Evolutionary conservation across 1,140 invertebrate species (phyloP), one percentile per base, ranked within the genome.

Genomic region (Diprion similis): DNA sequence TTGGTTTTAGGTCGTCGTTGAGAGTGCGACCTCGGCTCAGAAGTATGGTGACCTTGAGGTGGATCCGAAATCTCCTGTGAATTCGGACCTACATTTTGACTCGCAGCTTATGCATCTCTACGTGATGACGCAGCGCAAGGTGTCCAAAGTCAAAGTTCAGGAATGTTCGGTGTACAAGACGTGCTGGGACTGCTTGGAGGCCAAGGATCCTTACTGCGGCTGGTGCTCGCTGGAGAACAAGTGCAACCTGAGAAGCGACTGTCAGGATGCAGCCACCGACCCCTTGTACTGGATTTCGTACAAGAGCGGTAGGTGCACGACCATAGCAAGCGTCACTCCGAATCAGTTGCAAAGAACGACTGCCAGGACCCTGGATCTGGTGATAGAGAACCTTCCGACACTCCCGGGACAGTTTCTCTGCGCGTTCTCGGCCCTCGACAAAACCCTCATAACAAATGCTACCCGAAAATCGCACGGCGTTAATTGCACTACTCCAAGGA

Each of bases 141-240:
- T 95, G 86, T 95, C 95, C n/a, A 98, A 98, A 90, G 94, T 99
- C 66, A 96, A 96, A 88, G 96, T 98, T 66, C 96, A 98, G 85
- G 96, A 99, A 85, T 99, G 97, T 89, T 93, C 93, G 78, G 94
- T 97, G 48, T 98, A 98, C 87, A 93, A 93, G 82, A 96, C 94
- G 17, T 99, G 98, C 86, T 92, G 93, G 82, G 93, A 96, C 77
- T 99, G 98, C 86, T 91, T 98, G 66, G 95, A 94, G 75, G 96
- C 96, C 46, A 95, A 94, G 83, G 97, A 99, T 89, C 97, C 98
- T 0, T 99, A 98, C 86, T 99, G 98, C 89, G 98, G 98, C 13
- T 99, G 97, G 97, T 99, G 98, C 89, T 98, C 97, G 6, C 88
- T 99, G 74, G 97, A 99, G 88, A 99, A 98, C 88, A 99, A 98